phyloP scores from a whole-genome alignment of 2,797 vertebrate species.

The Enteromius radiatus region DNA sequence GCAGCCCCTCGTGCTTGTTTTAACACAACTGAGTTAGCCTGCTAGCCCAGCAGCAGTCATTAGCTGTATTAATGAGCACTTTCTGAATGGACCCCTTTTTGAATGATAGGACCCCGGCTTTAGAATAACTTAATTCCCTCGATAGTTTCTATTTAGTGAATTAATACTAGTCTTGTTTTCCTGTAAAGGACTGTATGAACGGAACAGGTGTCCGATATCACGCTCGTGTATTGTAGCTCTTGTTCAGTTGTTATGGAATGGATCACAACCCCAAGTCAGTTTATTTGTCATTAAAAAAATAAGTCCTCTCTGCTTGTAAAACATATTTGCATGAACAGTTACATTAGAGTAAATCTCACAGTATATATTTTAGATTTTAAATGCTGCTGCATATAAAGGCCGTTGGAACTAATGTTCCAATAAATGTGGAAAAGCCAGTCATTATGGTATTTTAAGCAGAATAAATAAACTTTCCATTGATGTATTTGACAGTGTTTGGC shows the following conservation, averaged over 20 bases:
- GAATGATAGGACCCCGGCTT: neutral
- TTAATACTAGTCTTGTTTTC: neutral
- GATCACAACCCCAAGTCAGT: neutral
- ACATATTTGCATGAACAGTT: neutral
- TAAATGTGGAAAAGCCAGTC: no score
- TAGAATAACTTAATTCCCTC: neutral
- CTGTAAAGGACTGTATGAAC: neutral
- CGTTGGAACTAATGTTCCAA: neutral
- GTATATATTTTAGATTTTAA: neutral
- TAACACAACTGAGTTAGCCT: neutral
- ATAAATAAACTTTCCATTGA: no score
- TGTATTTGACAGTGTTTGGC: neutral
- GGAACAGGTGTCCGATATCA: conserved; percentile 37
- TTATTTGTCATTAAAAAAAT: neutral
- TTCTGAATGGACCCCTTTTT: neutral
- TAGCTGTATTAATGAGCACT: neutral
- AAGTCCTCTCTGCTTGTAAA: neutral
- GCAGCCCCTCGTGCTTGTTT: neutral
- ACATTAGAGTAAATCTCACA: neutral
- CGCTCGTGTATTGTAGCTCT: neutral
- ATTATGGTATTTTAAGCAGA: no score
- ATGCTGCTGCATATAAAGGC: neutral
- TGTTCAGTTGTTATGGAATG: neutral
- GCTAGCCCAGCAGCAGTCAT: conserved; percentile 10
- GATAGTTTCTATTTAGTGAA: neutral